A percentile compares a stretch with the other conserved stretches of the same genome.
phyloP scores from a whole-genome alignment of 1,140 invertebrate species.

The Globodera ellingtonae region DNA sequence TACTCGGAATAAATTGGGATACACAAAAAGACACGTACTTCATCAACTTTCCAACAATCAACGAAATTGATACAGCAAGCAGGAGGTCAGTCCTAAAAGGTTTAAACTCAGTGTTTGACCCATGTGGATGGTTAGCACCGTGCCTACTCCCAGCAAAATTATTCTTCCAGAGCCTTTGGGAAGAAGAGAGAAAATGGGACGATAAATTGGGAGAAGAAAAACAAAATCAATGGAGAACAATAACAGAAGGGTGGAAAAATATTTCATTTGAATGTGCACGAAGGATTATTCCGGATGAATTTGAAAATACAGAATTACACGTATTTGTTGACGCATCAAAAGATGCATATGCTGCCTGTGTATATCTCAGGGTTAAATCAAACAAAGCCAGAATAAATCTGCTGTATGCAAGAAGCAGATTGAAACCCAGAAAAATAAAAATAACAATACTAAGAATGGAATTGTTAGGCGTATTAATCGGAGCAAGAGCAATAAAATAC shows the following conservation, averaged over 20 bases:
- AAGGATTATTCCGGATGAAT: too few relatives aligned
- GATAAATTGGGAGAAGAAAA: too few relatives aligned
- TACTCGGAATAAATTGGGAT: slow-evolving; percentile 6
- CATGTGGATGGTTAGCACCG: neutral
- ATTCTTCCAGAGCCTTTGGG: neutral
- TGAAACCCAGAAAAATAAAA: neutral
- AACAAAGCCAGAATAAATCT: too few relatives aligned
- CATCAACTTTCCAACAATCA: neutral
- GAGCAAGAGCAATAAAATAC: neutral
- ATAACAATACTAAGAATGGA: neutral
- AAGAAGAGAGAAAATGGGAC: neutral
- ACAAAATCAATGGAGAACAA: too few relatives aligned
- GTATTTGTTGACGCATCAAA: too few relatives aligned
- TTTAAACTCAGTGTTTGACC: neutral
- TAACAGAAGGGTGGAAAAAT: too few relatives aligned
- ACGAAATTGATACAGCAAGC: neutral
- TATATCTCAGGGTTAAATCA: too few relatives aligned
- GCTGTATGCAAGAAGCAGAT: neutral
- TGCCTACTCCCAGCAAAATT: neutral
- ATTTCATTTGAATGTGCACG: too few relatives aligned
- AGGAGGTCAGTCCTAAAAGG: neutral
- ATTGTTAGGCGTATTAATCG: slow-evolving; percentile 7
- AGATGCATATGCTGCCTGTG: too few relatives aligned
- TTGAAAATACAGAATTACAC: too few relatives aligned
- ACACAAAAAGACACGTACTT: neutral